Conservation (phyloP, 2,888 invertebrate species). For the Synanthedon formicaeformis region DNA sequence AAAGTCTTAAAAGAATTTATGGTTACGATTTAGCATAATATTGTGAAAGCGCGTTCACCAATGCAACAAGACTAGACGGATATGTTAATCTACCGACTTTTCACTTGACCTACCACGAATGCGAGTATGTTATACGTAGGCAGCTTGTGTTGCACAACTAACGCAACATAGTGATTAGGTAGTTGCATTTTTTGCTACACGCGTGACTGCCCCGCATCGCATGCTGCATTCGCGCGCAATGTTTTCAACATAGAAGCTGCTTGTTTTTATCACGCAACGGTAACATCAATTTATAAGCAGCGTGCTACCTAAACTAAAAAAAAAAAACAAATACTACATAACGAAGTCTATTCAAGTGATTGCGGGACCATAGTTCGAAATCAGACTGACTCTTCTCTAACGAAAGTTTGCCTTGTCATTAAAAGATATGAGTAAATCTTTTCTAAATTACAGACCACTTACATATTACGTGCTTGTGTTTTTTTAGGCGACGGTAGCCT, state of each 20-base stretch:
- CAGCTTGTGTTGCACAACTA: conserved; percentile 15
- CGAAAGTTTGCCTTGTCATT: no score
- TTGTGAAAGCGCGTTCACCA: conserved; percentile 4
- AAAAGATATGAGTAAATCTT: no score
- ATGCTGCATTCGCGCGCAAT: conserved; percentile 13
- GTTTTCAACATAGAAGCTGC: conserved; percentile 21
- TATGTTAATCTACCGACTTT: conserved; percentile 18
- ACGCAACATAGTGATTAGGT: conserved; percentile 16
- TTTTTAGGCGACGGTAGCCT: no score
- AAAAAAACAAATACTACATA: no score
- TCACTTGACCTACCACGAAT: conserved; percentile 37
- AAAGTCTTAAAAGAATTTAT: background rate
- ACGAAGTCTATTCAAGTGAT: no score
- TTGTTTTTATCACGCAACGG: conserved; percentile 24
- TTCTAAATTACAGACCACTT: no score
- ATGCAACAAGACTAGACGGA: conserved; percentile 1
- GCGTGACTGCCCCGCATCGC: conserved; percentile 15
- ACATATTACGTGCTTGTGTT: no score
- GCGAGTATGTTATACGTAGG: conserved; percentile 11
- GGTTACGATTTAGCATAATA: background rate
- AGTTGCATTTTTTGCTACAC: conserved; percentile 20
- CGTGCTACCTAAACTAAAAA: background rate
- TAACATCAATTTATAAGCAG: background rate
- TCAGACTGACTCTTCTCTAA: no score
- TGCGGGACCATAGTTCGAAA: no score